Evolutionary conservation across 64 coral and sea anemone genomes (phyloP).

Genomic region (Montipora foliosa): DNA sequence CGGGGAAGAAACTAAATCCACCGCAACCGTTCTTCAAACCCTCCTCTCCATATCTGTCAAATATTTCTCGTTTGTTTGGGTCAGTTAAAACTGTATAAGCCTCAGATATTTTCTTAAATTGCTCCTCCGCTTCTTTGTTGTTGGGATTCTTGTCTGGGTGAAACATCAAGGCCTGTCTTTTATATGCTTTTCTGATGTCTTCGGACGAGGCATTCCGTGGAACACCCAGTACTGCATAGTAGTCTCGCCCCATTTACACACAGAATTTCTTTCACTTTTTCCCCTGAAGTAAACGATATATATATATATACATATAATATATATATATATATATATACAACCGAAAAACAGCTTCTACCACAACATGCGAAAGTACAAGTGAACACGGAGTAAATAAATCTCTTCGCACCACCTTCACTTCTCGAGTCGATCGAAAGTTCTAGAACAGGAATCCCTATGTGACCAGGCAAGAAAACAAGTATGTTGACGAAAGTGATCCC

Average conservation of each 20-base stretch:
- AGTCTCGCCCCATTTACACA: slow-evolving; percentile 76
- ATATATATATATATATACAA: neutral
- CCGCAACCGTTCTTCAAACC: slow-evolving; percentile 29
- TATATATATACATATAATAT: too few species aligned
- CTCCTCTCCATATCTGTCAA: slow-evolving; percentile 68
- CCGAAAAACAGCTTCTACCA: neutral
- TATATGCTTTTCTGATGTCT: slow-evolving; percentile 87
- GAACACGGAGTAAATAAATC: slow-evolving; percentile 19
- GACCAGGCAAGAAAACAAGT: slow-evolving; percentile 41
- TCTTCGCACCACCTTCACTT: slow-evolving; percentile 18
- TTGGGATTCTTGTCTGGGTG: slow-evolving; percentile 89
- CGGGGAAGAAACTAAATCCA: slow-evolving; percentile 25
- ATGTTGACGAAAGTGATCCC: slow-evolving; percentile 23
- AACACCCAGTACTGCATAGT: slow-evolving; percentile 56
- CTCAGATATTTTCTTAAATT: slow-evolving; percentile 86
- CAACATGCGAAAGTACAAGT: neutral
- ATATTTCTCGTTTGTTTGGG: slow-evolving; percentile 62
- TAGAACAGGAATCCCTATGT: slow-evolving; percentile 60
- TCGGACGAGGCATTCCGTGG: slow-evolving; percentile 72
- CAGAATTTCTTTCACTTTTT: neutral
- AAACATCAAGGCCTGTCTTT: slow-evolving; percentile 81
- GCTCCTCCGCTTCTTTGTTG: slow-evolving; percentile 75
- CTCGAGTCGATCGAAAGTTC: slow-evolving; percentile 75
- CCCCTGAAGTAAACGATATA: neutral
- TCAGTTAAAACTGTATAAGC: slow-evolving; percentile 87